Conservation (phyloP, 2,113 vertebrate species). For the Conger conger region DNA sequence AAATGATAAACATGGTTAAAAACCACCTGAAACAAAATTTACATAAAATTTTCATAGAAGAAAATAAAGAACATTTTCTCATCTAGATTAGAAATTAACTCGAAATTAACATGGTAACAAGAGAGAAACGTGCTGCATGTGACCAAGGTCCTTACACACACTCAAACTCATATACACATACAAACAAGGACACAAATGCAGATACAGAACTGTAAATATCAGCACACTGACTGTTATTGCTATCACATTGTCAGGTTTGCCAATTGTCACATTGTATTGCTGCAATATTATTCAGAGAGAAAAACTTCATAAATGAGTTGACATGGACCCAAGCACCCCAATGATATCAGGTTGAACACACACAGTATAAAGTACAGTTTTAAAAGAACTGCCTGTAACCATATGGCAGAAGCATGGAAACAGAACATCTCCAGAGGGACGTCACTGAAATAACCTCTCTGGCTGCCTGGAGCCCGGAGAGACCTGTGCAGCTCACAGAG, state of each 20-base stretch:
- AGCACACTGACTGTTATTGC: not conserved
- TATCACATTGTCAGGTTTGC: not conserved
- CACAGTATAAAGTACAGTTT: not conserved
- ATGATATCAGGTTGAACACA: not conserved
- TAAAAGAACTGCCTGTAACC: not conserved
- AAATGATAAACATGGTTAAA: not conserved
- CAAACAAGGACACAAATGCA: not conserved
- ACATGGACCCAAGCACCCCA: not conserved
- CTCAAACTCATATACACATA: not conserved
- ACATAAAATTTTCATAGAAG: not conserved
- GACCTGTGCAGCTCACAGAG: not conserved
- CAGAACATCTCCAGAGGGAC: not conserved
- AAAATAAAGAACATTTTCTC: not conserved
- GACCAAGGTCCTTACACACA: not conserved
- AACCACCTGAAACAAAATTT: not conserved
- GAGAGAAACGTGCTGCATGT: not conserved
- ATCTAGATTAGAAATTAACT: too few species aligned
- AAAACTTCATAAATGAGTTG: not conserved
- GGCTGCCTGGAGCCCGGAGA: not conserved
- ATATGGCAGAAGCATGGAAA: not conserved
- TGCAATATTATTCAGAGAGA: not conserved
- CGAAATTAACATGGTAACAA: not conserved
- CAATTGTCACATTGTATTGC: not conserved
- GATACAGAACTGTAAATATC: not conserved
- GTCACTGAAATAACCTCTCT: not conserved